A percentile compares a stretch with the other conserved stretches of the same genome.
phyloP scores from a whole-genome alignment of 2,797 vertebrate species.

The Vipera ursinii region DNA sequence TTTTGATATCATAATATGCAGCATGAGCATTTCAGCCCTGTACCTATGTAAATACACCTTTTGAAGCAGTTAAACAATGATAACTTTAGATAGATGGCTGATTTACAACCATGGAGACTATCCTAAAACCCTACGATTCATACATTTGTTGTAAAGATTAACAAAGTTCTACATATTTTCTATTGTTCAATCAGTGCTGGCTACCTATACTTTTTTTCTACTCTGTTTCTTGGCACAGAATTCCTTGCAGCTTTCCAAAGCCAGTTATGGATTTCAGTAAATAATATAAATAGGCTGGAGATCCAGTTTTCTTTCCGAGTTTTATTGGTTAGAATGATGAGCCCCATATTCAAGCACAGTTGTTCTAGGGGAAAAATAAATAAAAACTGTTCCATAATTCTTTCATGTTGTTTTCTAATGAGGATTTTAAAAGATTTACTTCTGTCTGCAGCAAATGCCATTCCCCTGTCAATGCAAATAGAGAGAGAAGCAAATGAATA shows the following conservation, averaged over 20 bases:
- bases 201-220: not conserved
- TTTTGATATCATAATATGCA: not conserved
- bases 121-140: not conserved
- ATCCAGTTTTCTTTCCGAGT: not conserved
- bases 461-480: not conserved
- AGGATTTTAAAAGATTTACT: not conserved
- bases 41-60: not conserved
- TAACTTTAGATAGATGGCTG: not conserved
- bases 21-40: not conserved
- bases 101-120: not conserved
- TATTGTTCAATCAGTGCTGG: not conserved
- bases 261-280: conserved; percentile 16
- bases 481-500: conserved; percentile 17
- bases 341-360: conserved; percentile 32
- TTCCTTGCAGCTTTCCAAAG: conserved; percentile 11
- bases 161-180: not conserved
- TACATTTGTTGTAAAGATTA: not conserved
- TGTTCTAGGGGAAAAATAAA: not conserved
- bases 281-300: not conserved
- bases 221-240: not conserved
- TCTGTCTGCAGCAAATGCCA: conserved; percentile 20
- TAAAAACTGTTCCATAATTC: not conserved
- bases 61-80: not conserved
- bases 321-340: conserved; percentile 37
- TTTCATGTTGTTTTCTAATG: conserved; percentile 30